These are phyloP conservation scores for Indicator maculatus DNA, from an alignment of 2,113 vertebrate species.

Conservation along the genomic window DNA sequence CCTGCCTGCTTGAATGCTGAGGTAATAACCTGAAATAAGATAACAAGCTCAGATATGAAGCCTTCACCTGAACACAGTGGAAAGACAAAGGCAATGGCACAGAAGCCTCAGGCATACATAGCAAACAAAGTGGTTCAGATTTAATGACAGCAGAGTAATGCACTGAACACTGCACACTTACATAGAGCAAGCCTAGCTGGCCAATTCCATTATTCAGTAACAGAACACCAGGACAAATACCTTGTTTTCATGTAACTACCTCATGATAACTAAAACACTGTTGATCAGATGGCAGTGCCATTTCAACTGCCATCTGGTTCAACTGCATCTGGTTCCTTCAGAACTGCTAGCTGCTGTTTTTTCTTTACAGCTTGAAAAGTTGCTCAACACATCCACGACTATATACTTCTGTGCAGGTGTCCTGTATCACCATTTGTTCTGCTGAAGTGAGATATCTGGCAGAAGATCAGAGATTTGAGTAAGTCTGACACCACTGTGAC, in stretches of 20 bases:
- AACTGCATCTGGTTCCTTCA: neutral
- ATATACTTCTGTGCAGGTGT: neutral
- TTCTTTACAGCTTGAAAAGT: neutral
- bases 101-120: neutral
- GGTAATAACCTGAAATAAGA: neutral
- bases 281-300: neutral
- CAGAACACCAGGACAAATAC: neutral
- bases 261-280: neutral
- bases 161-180: rapidly evolving
- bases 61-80: neutral
- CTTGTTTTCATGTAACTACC: neutral
- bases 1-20: neutral
- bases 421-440: neutral
- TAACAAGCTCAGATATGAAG: neutral
- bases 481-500: neutral
- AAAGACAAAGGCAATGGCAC: neutral
- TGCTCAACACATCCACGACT: neutral
- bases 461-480: neutral
- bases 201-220: neutral
- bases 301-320: neutral
- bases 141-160: neutral
- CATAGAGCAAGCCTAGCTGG: neutral
- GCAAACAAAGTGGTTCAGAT: neutral
- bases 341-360: neutral
- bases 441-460: neutral